Evolutionary conservation across 2,113 vertebrate species (phyloP), one percentile per base, ranked within the genome.

Genomic region (Acrocephalus kingi): DNA sequence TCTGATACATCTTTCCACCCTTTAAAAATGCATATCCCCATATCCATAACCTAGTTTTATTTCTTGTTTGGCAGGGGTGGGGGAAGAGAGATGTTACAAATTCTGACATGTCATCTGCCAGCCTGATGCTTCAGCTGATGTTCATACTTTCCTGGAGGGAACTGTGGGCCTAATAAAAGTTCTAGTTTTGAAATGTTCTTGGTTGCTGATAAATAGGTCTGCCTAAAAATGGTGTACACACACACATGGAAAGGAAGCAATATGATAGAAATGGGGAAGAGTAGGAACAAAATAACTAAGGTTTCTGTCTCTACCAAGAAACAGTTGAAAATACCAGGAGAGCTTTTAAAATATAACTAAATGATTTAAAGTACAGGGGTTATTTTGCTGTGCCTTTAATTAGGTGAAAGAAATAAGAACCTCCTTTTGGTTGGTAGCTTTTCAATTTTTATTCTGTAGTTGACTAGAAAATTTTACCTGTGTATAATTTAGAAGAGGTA

Each of bases 91-190:
- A 27, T 5, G 2, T 83, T 92, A 73, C 45, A 39, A 43, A 71
- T 82, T 75, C 77, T 93, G 90, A 74, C 74, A 35, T 61, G 92
- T 86, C 51, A 68, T 83, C 93, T 97, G 41, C 73, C 72, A 51
- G 43, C 31, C 83, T 82, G 72, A 48, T 82, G 39, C 80, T 73
- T 91, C 78, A 77, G 56, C 77, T 91, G 55, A 35, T 83, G 27
- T 46, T 87, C 68, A 74, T 67, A 16, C 39, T 77, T 54, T 69
- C 18, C 55, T 85, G 51, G 15, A 87, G 61, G 30, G 24, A 43
- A 75, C 54, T 43, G 27, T 54, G 39, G 8, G 19, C 37, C 46
- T 71, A 52, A 27, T 72, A 64, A 33, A 84, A 80, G 23, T 87
- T 83, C 68, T 46, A 15, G 20, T 48, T 90, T 92, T 79, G 24